Conservation (phyloP, 2,888 invertebrate genomes). For the Leuctra nigra region DNA sequence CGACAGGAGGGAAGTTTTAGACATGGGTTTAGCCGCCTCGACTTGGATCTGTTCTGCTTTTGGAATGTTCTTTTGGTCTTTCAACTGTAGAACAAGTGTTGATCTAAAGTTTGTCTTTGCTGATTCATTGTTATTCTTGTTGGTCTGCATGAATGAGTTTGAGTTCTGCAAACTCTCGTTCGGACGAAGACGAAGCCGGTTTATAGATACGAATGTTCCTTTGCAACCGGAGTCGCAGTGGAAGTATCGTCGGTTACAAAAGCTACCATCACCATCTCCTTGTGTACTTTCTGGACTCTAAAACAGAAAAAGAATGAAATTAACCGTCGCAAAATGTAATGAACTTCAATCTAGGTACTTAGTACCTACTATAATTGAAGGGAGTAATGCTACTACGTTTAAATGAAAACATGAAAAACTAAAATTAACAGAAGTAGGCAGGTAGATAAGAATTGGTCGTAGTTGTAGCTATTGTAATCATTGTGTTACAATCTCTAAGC, state of each 20-base stretch:
- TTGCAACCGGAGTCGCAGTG: constrained; percentile 27
- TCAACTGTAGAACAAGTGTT: constrained; percentile 26
- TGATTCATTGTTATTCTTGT: constrained; percentile 16
- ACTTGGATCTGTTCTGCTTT: constrained; percentile 14
- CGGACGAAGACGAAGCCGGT: constrained; percentile 26
- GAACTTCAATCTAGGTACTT: too few relatives aligned
- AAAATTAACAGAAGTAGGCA: too few relatives aligned
- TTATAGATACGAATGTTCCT: constrained; percentile 32
- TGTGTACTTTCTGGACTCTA: constrained; percentile 19
- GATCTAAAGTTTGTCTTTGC: constrained; percentile 26
- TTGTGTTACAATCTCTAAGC: too few relatives aligned
- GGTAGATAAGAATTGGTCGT: too few relatives aligned
- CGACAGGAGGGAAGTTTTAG: too few relatives aligned
- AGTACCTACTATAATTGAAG: too few relatives aligned
- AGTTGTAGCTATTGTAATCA: too few relatives aligned
- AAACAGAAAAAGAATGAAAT: constrained; percentile 22
- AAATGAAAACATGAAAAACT: too few relatives aligned
- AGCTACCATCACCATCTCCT: constrained; percentile 18
- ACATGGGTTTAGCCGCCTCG: too few relatives aligned
- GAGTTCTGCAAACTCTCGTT: background rate
- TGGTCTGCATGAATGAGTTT: constrained; percentile 24
- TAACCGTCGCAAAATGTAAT: too few relatives aligned
- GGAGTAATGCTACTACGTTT: too few relatives aligned
- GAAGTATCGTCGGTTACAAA: constrained; percentile 27
- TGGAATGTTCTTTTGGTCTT: constrained; percentile 24